Percentiles rank a stretch among this genome's conserved stretches.
Conservation (phyloP, 2,888 invertebrate species). For the Vannuccia rotundouncinata region DNA sequence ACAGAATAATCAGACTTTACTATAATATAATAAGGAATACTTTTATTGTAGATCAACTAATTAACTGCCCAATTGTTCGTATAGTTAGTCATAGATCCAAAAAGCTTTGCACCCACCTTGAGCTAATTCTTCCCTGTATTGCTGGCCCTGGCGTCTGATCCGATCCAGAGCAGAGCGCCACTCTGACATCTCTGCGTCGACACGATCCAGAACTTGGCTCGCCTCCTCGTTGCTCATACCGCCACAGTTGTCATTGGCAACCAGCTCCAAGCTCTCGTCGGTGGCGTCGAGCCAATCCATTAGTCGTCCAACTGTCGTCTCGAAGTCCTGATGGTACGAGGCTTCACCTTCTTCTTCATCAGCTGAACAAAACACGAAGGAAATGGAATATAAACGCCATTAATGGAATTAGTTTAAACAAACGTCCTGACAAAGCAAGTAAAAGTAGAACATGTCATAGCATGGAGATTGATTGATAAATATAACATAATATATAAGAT, state of each 20-base stretch:
- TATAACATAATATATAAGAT: too few relatives aligned
- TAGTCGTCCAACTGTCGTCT: slow-evolving; percentile 2
- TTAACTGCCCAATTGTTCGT: too few relatives aligned
- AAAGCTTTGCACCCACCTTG: background rate
- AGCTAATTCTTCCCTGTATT: background rate
- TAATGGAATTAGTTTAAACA: too few relatives aligned
- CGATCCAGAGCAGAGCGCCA: background rate
- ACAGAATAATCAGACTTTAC: too few relatives aligned
- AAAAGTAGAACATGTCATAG: too few relatives aligned
- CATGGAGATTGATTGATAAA: too few relatives aligned
- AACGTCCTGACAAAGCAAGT: too few relatives aligned
- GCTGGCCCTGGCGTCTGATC: background rate
- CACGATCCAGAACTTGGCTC: background rate
- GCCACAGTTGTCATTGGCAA: slow-evolving; percentile 1
- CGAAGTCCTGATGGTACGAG: background rate
- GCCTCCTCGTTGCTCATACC: background rate
- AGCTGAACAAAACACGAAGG: background rate
- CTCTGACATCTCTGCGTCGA: background rate
- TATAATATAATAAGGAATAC: too few relatives aligned
- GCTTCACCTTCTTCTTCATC: background rate
- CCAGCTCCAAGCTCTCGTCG: background rate
- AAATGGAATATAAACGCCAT: too few relatives aligned
- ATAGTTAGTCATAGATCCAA: too few relatives aligned
- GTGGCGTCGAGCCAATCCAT: slow-evolving; percentile 16
- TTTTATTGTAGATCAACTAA: too few relatives aligned